A percentile compares a stretch with the other conserved stretches of the same genome.
Conservation (phyloP, 37 sponge, comb jelly and placozoan genomes). For the Beroe ovata region DNA sequence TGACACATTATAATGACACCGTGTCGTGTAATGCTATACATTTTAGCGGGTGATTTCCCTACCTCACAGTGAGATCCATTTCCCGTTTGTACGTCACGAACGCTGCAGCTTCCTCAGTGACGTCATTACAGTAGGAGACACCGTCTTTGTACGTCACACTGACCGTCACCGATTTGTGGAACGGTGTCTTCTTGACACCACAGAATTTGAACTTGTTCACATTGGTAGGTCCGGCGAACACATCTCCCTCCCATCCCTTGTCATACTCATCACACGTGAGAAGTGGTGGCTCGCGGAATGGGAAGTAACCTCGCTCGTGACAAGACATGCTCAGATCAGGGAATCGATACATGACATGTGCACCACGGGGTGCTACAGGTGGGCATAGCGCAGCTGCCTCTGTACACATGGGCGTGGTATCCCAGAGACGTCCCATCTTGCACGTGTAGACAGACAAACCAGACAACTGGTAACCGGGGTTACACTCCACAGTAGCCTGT, state of each 20-base stretch:
- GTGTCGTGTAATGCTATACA: too few species aligned
- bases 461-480: constrained; percentile 29
- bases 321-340: not conserved
- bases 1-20: too few species aligned
- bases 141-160: constrained; percentile 3
- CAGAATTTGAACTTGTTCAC: constrained; percentile 6
- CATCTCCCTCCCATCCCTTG: constrained; percentile 13
- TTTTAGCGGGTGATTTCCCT: too few species aligned
- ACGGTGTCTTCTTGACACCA: constrained; percentile 12
- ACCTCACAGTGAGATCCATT: not conserved
- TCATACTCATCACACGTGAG: not conserved
- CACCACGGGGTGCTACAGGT: not conserved
- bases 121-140: not conserved
- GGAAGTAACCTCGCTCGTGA: not conserved
- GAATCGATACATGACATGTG: not conserved
- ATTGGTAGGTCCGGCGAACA: not conserved
- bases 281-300: not conserved
- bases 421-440: not conserved
- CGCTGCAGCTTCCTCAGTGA: not conserved
- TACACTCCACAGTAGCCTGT: not conserved
- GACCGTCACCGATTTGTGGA: not conserved
- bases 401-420: not conserved
- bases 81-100: not conserved
- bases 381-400: not conserved
- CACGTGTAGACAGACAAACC: constrained; percentile 27